Evolutionary conservation across 2,797 vertebrate genomes (phyloP).

Genomic region (Margarornis squamiger): DNA sequence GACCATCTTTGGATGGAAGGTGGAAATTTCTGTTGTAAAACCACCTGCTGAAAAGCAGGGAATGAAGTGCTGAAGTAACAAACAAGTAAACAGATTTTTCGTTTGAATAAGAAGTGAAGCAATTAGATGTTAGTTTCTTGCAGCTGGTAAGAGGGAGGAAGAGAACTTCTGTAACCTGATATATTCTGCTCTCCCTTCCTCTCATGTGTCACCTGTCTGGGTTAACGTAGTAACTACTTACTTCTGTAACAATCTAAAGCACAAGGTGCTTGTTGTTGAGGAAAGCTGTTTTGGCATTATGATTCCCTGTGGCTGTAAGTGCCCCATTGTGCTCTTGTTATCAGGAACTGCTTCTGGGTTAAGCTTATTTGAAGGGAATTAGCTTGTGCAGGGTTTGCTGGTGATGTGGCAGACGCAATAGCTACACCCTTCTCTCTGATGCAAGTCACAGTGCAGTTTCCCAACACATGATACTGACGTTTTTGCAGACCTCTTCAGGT

Average conservation of each 20-base stretch:
- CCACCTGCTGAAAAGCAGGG: neutral
- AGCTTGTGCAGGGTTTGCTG: neutral
- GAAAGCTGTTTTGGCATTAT: neutral
- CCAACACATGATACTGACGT: neutral
- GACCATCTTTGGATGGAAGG: neutral
- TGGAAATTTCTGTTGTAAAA: neutral
- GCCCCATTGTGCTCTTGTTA: neutral
- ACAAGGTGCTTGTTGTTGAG: neutral
- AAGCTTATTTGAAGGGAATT: neutral
- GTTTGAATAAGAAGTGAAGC: neutral
- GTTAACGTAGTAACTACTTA: neutral
- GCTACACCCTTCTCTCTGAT: neutral
- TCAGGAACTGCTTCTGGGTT: neutral
- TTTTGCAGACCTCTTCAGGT: neutral
- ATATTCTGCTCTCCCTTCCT: neutral
- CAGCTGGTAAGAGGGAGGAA: neutral
- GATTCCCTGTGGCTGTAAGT: neutral
- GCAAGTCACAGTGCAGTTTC: conserved; percentile 31
- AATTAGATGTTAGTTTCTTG: neutral
- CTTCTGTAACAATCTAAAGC: neutral
- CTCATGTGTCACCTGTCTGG: neutral
- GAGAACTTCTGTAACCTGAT: neutral
- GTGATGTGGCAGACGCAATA: neutral
- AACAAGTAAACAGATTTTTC: neutral
- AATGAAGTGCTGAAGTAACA: neutral